Evolutionary conservation across 2,888 invertebrate genomes (phyloP), one percentile per base, ranked within the genome.

Genomic region (Melanotus villosus): DNA sequence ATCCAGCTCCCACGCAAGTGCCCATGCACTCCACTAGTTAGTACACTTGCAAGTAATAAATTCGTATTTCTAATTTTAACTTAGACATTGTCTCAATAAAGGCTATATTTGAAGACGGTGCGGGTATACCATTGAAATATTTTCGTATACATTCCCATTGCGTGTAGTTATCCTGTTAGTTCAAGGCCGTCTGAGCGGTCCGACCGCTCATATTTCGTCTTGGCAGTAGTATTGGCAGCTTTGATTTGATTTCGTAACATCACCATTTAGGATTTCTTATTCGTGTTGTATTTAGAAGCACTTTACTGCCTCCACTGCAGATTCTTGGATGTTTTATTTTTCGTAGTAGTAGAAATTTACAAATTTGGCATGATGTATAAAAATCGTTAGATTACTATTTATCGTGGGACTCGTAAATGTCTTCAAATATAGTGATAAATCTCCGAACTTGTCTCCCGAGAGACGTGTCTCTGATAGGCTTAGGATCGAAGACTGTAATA

Each of bases 1-100:
- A 77, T 68, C 85, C 84, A 79, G 84, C 84, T 65, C 85, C 87
- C 85, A 88, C 88, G 85, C 88, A 89, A 88, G 88, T 86, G 84
- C 84, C 84, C 80, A 84, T 84, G 82, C 85, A 86, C 80, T 83
- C 84, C 72, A 85, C 85, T 81, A 86, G 85, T 86, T 86, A 86
- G 85, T 86, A 84, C 60, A 66, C 58, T 59, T 59, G 62, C 68
- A 63, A 68, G 52, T 68, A 64, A 64, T 64, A 26, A 26, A 26
- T 3, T 26, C 26, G 26, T 26, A 26, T 38, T 19, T 58, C 50
- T 62, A 56, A 36, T 57, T 18, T 67, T 67, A 62, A 67, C 50
- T 26, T 47, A 60, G 67, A 67, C 67, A 67, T 67, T 56, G 67
- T 67, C 54, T 67, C 62, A 54, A 38, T 57, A 64, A 34, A 16